These are phyloP conservation scores for Chaetodon auriga DNA, from an alignment of 2,113 vertebrate species.

Conservation along the genomic window DNA sequence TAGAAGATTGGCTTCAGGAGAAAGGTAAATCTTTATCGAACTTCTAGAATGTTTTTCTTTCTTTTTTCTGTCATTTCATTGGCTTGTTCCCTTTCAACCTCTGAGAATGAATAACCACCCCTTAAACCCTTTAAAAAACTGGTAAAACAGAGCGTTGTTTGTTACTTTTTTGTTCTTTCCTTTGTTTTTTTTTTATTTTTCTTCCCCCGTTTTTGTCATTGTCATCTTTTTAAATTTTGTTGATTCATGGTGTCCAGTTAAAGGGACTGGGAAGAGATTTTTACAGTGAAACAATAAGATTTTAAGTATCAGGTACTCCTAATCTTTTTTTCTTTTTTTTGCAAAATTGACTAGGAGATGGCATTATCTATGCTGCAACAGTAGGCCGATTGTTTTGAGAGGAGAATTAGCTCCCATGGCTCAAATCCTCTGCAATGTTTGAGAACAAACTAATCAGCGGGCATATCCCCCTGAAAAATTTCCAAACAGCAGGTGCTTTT, in stretches of 20 bases:
- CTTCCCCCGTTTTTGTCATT: conserved; percentile 87
- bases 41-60: conserved; percentile 83
- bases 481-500: conserved; percentile 62
- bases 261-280: conserved; percentile 88
- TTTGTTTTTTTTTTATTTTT: conserved; percentile 79
- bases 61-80: conserved; percentile 80
- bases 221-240: conserved; percentile 89
- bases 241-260: conserved; percentile 90
- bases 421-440: conserved; percentile 68
- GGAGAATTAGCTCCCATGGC: conserved; percentile 57
- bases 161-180: conserved; percentile 33
- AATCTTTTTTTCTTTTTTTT: conserved; percentile 23
- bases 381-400: conserved; percentile 53
- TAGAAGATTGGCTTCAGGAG: conserved; percentile 99
- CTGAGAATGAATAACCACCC: conserved; percentile 79
- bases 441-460: conserved; percentile 71
- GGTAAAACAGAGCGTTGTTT: conserved; percentile 85
- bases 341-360: conserved; percentile 31
- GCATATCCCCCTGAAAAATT: conserved; percentile 63
- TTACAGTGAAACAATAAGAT: conserved; percentile 29
- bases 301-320: conserved; percentile 25
- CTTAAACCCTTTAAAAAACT: conserved; percentile 75
- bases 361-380: conserved; percentile 55
- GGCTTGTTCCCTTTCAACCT: conserved; percentile 80
- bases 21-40: conserved; percentile 96